A percentile compares a stretch with the other conserved stretches of the same genome.
Evolutionary conservation across 2,888 invertebrate species (phyloP).

Genomic region (Hyposoter dolosus): DNA sequence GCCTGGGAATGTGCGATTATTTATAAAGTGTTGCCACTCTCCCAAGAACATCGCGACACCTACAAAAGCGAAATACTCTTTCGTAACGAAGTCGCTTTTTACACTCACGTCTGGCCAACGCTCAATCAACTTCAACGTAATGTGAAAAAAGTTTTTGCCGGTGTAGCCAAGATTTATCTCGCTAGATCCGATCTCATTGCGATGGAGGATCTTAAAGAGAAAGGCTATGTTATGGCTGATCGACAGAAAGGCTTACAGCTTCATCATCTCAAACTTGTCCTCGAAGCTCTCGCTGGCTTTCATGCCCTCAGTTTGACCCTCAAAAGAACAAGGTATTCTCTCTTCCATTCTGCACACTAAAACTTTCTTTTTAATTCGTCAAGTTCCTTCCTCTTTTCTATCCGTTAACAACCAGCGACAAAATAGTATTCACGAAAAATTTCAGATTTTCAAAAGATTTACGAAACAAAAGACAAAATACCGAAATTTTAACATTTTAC

Average conservation of each 20-base stretch:
- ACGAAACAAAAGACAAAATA: not conserved
- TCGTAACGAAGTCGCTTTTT: constrained; percentile 90
- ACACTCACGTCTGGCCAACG: constrained; percentile 90
- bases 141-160: constrained; percentile 77
- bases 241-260: constrained; percentile 82
- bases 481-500: not conserved
- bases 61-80: constrained; percentile 90
- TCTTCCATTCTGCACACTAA: not conserved
- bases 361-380: not conserved
- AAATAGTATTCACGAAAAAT: not conserved
- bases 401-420: not conserved
- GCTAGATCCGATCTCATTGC: constrained; percentile 84
- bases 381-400: not conserved
- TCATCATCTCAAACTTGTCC: constrained; percentile 82
- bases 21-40: constrained; percentile 90
- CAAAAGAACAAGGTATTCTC: constrained; percentile 79
- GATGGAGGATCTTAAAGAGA: constrained; percentile 85
- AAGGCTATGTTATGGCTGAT: constrained; percentile 84
- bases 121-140: constrained; percentile 86
- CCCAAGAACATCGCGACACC: constrained; percentile 88
- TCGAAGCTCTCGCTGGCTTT: constrained; percentile 85
- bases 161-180: constrained; percentile 81
- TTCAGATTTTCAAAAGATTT: not conserved
- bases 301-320: constrained; percentile 85
- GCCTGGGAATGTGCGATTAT: constrained; percentile 89